These are phyloP conservation scores for Portunus trituberculatus DNA, from an alignment of 1,140 invertebrate species.

Conservation along the genomic window DNA sequence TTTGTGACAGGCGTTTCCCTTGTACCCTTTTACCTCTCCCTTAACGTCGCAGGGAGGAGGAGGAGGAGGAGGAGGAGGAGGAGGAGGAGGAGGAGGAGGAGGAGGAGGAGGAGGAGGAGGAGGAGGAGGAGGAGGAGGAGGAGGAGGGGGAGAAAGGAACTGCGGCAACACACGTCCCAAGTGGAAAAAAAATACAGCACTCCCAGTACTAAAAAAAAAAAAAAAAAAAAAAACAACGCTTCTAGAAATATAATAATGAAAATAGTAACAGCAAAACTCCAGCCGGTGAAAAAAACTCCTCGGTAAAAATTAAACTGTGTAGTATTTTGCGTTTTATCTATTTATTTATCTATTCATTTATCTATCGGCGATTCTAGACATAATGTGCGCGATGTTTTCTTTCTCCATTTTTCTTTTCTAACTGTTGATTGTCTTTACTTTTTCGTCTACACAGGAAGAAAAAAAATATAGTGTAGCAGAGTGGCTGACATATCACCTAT, in stretches of 20 bases:
- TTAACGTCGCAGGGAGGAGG: neutral
- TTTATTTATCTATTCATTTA: too few species aligned
- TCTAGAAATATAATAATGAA: neutral
- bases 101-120: neutral
- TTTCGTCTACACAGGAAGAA: neutral
- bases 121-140: slow-evolving; percentile 8
- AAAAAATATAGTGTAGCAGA: neutral
- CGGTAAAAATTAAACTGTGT: too few species aligned
- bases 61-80: slow-evolving; percentile 18
- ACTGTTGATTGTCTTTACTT: too few species aligned
- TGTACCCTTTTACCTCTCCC: neutral
- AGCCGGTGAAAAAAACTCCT: neutral
- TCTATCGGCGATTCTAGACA: too few species aligned
- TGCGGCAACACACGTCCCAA: neutral
- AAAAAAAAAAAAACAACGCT: too few species aligned
- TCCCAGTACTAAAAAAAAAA: neutral
- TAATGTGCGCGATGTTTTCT: too few species aligned
- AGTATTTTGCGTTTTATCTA: too few species aligned
- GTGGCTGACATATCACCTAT: too few species aligned
- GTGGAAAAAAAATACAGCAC: neutral
- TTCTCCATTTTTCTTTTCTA: too few species aligned
- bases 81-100: neutral
- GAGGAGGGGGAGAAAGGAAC: neutral
- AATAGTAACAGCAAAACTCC: neutral
- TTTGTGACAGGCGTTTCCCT: neutral